Conservation (phyloP, 2,888 invertebrate genomes). For the Philereme vetulata region DNA sequence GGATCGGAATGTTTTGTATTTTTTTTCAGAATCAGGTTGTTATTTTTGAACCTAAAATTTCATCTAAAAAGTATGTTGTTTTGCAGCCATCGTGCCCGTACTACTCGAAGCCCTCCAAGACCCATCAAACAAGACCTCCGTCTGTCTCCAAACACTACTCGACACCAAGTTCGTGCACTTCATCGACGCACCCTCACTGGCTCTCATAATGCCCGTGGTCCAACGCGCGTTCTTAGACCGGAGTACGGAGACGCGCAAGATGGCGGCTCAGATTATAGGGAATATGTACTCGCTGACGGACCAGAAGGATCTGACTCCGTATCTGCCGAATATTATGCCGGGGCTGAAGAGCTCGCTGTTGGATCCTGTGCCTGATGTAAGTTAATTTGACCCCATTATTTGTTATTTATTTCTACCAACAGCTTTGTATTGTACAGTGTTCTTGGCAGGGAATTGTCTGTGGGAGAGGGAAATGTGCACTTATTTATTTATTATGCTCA, state of each 20-base stretch:
- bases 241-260: conserved; percentile 98
- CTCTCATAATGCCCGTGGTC: conserved; percentile 99
- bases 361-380: conserved; percentile 98
- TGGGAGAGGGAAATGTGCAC: too few species aligned
- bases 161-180: conserved; percentile 99
- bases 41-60: too few species aligned
- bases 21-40: too few species aligned
- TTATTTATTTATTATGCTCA: too few species aligned
- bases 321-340: conserved; percentile 97
- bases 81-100: conserved; percentile 91
- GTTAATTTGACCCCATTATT: conserved; percentile 4
- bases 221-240: conserved; percentile 98
- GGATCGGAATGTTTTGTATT: too few species aligned
- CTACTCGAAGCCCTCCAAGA: conserved; percentile 96
- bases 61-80: too few species aligned
- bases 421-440: too few species aligned
- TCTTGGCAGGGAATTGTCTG: too few species aligned
- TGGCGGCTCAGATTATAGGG: conserved; percentile 99
- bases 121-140: conserved; percentile 97
- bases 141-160: conserved; percentile 95
- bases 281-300: conserved; percentile 99
- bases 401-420: too few species aligned
- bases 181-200: conserved; percentile 99
- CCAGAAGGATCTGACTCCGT: conserved; percentile 98
- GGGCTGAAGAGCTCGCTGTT: conserved; percentile 97